Evolutionary conservation across 2,797 vertebrate species (phyloP), one percentile per base, ranked within the genome.

Genomic region (Cossypha heuglini): DNA sequence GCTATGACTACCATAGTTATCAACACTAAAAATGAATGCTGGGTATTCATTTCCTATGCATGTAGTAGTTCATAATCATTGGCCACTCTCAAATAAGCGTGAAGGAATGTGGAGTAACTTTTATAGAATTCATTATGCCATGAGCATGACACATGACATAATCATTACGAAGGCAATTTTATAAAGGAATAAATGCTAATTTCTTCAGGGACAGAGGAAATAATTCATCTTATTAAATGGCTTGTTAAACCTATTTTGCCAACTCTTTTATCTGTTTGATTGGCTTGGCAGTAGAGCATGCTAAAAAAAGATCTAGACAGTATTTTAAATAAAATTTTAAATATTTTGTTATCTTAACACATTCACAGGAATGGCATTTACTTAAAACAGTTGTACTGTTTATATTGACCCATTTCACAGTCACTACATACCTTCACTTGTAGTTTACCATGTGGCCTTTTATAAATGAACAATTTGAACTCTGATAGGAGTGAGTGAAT

Each of bases 51-150:
- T 90, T 49, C 15, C 7, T 54, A 2, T 46, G 20, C n/a, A 20
- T 61, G 24, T n/a, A 58, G 22, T n/a, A 73, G 58, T 73, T 63
- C 33, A 66, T 58, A 91, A 79, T 52, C 64, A 40, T 29, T 45
- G 78, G 43, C 35, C 66, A 64, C 86, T 91, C 67, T 71, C 78
- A 91, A 92, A 92, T 55, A 88, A 89, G 55, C 33, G 0, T 92
- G 84, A 92, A 79, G 21, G 67, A 93, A 92, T 87, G 29, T 80
- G 81, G 75, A 92, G 37, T 87, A 22, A 85, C 73, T 95, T 89
- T 48, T 73, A 40, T 5, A 61, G 59, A 87, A 73, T 43, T 18
- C 20, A 69, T 78, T 90, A 54, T 54, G 21, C 29, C 62, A 54
- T 58, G 35, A 67, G 31, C 19, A 51, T 61, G 62, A 86, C 49